Base-by-base conservation (phyloP, 2,113 vertebrate species). In the Triplophysa rosa region DNA sequence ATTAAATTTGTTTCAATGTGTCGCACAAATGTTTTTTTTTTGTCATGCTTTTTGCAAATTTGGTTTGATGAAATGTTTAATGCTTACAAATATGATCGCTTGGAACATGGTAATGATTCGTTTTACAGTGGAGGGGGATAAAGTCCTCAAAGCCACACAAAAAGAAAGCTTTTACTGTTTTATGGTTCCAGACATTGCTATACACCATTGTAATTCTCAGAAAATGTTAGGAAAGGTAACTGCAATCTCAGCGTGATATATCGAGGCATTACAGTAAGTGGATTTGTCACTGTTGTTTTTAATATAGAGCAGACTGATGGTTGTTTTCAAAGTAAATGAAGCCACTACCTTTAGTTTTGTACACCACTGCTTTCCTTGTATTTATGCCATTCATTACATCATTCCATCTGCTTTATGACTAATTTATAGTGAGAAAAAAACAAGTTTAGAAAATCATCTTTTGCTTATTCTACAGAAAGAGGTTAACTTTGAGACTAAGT, bases 41-140 rank as follows among this genome's bases (percentile, higher is more conserved):
- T 74, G n/a, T 74, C 16, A 24, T 16, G 71, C 33, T 29, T 75
- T 63, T 24, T 63, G 9, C 52, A 21, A 58, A 23, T 13, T 14
- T 58, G 24, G 6, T 70, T 70, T 33, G 14, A 21, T 37, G 29
- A 71, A 59, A 70, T 58, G 52, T 58, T 72, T 58, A 72, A 72
- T 59, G n/a, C 14, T 13, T 21, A 37, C 17, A 9, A 37, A 14
- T n/a, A 47, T 21, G 19, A 58, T 58, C 7, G 2, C 54, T 58
- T 58, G 54, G 54, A 58, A n/a, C 54, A 58, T 58, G 2, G 19
- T 21, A n/a, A 21, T 58, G 54, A 58, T 58, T 58, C 2, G 54
- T 58, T 17, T 13, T 17, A 19, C n/a, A 56, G 13, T 13, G 19
- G 19, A 70, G 26, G 7, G 26, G 17, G n/a, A 70, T 21, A 21